Percentiles rank a stretch among this genome's conserved stretches.
phyloP scores from a whole-genome alignment of 2,888 invertebrate species.

The Nephrotoma guestfalica region DNA sequence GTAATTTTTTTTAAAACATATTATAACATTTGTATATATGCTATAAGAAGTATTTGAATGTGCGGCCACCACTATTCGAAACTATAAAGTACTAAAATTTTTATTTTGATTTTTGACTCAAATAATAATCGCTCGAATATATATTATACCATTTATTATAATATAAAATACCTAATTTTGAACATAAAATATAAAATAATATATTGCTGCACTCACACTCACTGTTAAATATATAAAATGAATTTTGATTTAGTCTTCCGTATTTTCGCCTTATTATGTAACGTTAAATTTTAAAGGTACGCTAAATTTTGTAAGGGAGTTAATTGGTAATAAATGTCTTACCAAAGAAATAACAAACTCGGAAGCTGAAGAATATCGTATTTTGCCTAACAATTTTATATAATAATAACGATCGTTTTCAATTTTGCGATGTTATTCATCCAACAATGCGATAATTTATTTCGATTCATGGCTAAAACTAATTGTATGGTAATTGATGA shows the following conservation, averaged over 20 bases:
- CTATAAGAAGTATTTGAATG: neutral
- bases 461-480: no score
- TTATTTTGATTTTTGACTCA: neutral
- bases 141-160: neutral
- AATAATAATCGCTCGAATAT: neutral
- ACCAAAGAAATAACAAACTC: no score
- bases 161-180: neutral
- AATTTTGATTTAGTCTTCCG: neutral
- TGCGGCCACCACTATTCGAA: neutral
- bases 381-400: neutral
- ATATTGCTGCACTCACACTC: neutral
- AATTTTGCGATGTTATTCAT: neutral
- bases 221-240: neutral
- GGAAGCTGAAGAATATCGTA: neutral
- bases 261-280: no score
- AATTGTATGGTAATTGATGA: no score
- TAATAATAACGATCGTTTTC: neutral
- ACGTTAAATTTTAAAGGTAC: neutral
- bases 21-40: neutral
- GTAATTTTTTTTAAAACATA: neutral
- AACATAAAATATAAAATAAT: neutral
- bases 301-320: neutral
- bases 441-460: no score
- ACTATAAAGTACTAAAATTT: neutral
- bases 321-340: no score